A percentile compares a stretch with the other conserved stretches of the same genome.
Evolutionary conservation across 2,797 vertebrate genomes (phyloP).

Genomic region (Paguma larvata): DNA sequence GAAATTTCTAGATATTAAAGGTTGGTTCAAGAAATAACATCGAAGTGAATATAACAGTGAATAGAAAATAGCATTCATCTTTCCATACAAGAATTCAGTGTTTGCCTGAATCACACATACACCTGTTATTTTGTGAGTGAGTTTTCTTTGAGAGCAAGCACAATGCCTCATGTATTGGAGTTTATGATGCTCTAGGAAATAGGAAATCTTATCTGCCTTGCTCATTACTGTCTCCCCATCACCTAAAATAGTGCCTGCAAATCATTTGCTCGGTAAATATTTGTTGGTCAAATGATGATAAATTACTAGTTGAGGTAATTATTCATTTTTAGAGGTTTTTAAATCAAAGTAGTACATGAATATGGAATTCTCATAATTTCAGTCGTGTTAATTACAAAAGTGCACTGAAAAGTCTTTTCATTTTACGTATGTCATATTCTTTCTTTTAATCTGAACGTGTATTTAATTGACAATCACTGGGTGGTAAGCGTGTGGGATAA

Average conservation of each 20-base stretch:
- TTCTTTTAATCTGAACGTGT: background rate
- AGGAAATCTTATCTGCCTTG: background rate
- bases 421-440: background rate
- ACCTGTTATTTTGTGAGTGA: background rate
- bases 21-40: background rate
- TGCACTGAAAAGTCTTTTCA: background rate
- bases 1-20: background rate
- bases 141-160: background rate
- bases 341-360: background rate
- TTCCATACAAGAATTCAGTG: background rate
- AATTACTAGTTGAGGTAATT: background rate
- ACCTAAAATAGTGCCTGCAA: background rate
- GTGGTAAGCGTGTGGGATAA: background rate
- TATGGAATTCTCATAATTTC: background rate
- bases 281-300: background rate
- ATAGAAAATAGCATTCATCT: background rate
- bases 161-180: background rate
- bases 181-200: constrained; percentile 11
- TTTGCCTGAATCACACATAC: background rate
- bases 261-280: background rate
- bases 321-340: constrained; percentile 1
- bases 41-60: background rate
- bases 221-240: background rate
- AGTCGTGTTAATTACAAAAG: background rate
- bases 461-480: background rate